A percentile compares a stretch with the other conserved stretches of the same genome.
These are phyloP conservation scores for Chrysolina oricalcia DNA, from an alignment of 2,888 invertebrate genomes.

Conservation along the genomic window DNA sequence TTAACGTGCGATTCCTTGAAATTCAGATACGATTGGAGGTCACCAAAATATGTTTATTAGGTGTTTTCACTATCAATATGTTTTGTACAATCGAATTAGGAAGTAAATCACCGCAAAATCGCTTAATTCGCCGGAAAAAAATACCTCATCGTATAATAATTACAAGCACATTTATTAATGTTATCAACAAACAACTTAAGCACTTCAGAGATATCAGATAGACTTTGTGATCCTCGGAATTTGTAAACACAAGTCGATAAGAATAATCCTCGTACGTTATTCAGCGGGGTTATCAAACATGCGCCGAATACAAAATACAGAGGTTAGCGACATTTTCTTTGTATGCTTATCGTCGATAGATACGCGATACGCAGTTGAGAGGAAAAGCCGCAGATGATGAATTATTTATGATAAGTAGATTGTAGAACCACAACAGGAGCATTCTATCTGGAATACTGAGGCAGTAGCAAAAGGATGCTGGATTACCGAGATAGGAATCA, in stretches of 20 bases:
- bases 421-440: neutral
- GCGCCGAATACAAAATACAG: neutral
- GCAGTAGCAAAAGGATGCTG: too few species aligned
- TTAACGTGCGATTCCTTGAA: neutral
- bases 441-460: too few species aligned
- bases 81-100: neutral
- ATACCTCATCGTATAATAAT: neutral
- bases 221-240: neutral
- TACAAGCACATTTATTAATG: neutral
- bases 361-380: neutral
- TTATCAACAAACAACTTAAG: neutral
- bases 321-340: conserved; percentile 11
- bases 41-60: neutral
- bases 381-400: neutral
- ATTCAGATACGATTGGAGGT: neutral
- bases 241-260: conserved; percentile 6
- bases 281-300: neutral
- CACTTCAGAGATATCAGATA: neutral
- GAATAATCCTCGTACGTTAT: neutral
- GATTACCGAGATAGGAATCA: too few species aligned
- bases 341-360: neutral
- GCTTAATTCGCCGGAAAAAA: neutral
- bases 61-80: neutral
- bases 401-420: conserved; percentile 6
- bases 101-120: neutral